Percentiles rank a stretch among this genome's conserved stretches.
Evolutionary conservation across 1,140 invertebrate genomes (phyloP).

Genomic region (Spodoptera frugiperda): DNA sequence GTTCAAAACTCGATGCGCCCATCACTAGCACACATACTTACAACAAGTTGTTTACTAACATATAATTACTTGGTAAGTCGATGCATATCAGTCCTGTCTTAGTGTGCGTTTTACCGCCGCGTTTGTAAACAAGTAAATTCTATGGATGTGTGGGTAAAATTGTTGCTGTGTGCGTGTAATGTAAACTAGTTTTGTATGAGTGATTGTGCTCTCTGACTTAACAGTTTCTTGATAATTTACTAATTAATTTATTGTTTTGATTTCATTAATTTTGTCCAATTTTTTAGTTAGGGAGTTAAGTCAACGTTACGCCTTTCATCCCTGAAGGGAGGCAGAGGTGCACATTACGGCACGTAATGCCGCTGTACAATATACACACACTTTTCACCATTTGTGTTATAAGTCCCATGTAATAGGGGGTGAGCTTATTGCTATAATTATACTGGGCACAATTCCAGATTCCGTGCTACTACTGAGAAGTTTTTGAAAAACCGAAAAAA

Average conservation of each 20-base stretch:
- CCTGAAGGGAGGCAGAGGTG: too few species aligned
- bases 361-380: too few species aligned
- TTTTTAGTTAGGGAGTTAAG: neutral
- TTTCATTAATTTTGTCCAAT: constrained; percentile 16
- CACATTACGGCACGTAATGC: too few species aligned
- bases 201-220: constrained; percentile 24
- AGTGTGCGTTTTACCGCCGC: constrained; percentile 22
- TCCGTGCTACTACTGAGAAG: too few species aligned
- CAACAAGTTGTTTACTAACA: constrained; percentile 77
- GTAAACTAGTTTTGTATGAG: constrained; percentile 42
- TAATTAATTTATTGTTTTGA: constrained; percentile 45
- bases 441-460: too few species aligned
- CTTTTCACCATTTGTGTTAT: too few species aligned
- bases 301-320: too few species aligned
- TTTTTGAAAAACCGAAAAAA: too few species aligned
- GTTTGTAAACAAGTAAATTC: neutral
- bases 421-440: too few species aligned
- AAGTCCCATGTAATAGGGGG: too few species aligned
- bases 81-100: constrained; percentile 76
- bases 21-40: constrained; percentile 71
- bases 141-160: neutral
- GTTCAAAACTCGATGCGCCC: constrained; percentile 36
- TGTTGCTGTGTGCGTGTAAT: neutral
- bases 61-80: constrained; percentile 84
- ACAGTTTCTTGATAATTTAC: constrained; percentile 13